Evolutionary conservation across 2,113 vertebrate species (phyloP), one percentile per base, ranked within the genome.

Genomic region (Lophotis ruficrista): DNA sequence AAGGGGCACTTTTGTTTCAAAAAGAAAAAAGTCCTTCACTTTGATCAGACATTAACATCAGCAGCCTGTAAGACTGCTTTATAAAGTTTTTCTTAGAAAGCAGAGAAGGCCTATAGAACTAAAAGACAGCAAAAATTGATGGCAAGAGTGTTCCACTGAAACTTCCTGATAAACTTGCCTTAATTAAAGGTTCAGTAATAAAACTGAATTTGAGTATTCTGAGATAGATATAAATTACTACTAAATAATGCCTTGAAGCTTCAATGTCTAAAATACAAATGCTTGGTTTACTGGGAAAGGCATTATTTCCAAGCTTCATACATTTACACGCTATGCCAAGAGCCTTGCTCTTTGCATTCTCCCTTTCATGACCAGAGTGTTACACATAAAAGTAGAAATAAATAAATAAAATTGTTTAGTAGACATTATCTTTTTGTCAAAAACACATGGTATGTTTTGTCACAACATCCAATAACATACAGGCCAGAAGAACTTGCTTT

Each of bases 241-340:
- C 15, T 41, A 76, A 72, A 27, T 13, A 69, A 56, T 24, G 16
- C 27, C 33, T 69, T 28, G 22, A 87, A 77, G 33, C 16, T 30
- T 72, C 50, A 43, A 22, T 2, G 4, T 5, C 17, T 28, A 35
- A 77, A 16, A 75, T 22, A 4, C 41, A 81, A 77, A 80, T 16
- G n/a, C 0, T 3, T 23, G 16, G 21, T 33, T 76, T 0, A 1
- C 6, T 43, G 25, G 7, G 17, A 31, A 14, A 56, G 20, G 64
- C 6, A 37, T 6, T 27, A 57, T 30, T 86, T 76, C 38, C 15
- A 47, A 90, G 48, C 19, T 66, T 48, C 57, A 37, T 3, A 10
- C 6, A 62, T 57, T 60, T 33, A 15, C 41, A 43, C 33, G 12
- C 23, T 53, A 58, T 15, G 72, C 6, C 14, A 71, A 60, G 4